These are phyloP conservation scores for Channa argus DNA, from an alignment of 2,113 vertebrate genomes.

Conservation along the genomic window DNA sequence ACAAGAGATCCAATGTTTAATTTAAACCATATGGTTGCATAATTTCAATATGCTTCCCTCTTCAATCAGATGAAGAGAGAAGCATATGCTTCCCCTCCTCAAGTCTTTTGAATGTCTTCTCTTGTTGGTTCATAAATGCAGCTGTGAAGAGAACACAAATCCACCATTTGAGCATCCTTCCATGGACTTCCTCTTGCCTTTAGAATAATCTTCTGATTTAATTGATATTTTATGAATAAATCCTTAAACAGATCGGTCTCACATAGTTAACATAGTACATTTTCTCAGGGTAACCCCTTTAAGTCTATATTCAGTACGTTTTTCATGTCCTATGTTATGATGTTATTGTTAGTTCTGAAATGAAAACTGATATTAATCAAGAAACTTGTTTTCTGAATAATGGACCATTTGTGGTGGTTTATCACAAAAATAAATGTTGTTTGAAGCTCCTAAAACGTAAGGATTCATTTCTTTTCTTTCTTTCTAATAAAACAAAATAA, in stretches of 20 bases:
- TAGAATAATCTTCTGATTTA: constrained; percentile 20
- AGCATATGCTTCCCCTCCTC: constrained; percentile 30
- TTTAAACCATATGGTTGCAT: constrained; percentile 6
- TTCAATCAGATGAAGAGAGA: constrained; percentile 34
- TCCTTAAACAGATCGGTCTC: constrained; percentile 1
- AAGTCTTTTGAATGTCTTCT: constrained; percentile 42
- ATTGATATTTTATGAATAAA: constrained; percentile 19
- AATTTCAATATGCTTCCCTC: constrained; percentile 13
- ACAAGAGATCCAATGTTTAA: neutral
- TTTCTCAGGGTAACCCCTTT: neutral
- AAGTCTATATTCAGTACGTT: neutral
- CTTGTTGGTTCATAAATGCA: constrained; percentile 43
- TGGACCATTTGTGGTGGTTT: too few relatives aligned
- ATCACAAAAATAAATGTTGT: too few relatives aligned
- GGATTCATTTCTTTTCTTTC: too few relatives aligned
- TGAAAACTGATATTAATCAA: too few relatives aligned
- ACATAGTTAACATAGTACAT: neutral
- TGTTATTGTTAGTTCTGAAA: too few relatives aligned
- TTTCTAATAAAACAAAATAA: too few relatives aligned
- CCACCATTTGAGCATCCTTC: constrained; percentile 6
- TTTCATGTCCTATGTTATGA: too few relatives aligned
- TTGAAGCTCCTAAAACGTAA: too few relatives aligned
- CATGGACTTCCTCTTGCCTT: constrained; percentile 20
- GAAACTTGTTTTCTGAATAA: too few relatives aligned
- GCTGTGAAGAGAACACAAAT: constrained; percentile 44